These are phyloP conservation scores for Aspidapion aeneum DNA, from an alignment of 2,888 invertebrate genomes.

Conservation along the genomic window DNA sequence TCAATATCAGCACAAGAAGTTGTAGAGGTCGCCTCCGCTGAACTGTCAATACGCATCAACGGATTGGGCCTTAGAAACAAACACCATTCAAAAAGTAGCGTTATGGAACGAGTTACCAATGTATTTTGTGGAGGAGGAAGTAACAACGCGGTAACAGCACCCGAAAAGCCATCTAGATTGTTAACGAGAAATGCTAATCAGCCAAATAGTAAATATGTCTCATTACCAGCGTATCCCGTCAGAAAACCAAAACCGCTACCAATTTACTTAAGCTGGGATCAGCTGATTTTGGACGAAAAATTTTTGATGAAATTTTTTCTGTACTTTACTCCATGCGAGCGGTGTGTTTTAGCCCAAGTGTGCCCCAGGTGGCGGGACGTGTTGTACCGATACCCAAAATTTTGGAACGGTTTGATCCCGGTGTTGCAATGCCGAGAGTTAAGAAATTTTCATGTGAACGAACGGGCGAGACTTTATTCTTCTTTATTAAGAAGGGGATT, in stretches of 20 bases:
- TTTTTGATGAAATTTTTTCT: constrained; percentile 76
- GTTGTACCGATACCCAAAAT: constrained; percentile 67
- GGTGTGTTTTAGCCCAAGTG: constrained; percentile 77
- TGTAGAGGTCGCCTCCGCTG: constrained; percentile 88
- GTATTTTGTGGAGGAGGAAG: constrained; percentile 76
- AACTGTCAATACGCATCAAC: constrained; percentile 84
- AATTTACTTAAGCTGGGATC: constrained; percentile 63
- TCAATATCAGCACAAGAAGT: constrained; percentile 65
- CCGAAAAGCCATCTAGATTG: constrained; percentile 51
- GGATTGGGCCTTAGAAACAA: constrained; percentile 56
- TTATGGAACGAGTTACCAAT: constrained; percentile 85
- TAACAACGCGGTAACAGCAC: constrained; percentile 42
- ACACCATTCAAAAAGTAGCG: constrained; percentile 54
- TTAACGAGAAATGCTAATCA: constrained; percentile 35
- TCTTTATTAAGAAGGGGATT: constrained; percentile 83
- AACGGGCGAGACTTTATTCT: constrained; percentile 66
- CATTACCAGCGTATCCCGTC: constrained; percentile 25
- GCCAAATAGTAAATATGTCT: constrained; percentile 8
- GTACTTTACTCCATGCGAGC: constrained; percentile 68
- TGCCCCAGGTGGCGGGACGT: constrained; percentile 87
- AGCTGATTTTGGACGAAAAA: constrained; percentile 77
- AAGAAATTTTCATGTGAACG: constrained; percentile 48
- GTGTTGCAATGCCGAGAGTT: constrained; percentile 84
- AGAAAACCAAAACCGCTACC: constrained; percentile 50
- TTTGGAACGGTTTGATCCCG: constrained; percentile 81